Percentiles rank a stretch among this genome's conserved stretches.
Conservation (phyloP, 1,140 invertebrate species). For the Agrilus planipennis region DNA sequence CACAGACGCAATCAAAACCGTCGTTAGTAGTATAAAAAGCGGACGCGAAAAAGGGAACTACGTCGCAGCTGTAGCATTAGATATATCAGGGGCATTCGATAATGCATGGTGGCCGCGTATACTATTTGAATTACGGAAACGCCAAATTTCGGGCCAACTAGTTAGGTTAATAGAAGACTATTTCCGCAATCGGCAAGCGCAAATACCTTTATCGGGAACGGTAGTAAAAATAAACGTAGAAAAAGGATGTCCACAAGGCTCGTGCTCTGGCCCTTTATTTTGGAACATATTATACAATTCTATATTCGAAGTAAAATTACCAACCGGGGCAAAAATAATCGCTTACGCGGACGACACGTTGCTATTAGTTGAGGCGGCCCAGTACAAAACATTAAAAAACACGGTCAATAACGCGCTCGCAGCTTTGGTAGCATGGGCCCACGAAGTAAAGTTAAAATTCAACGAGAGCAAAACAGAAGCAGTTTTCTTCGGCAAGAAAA, state of each 20-base stretch:
- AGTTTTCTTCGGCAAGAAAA: background rate
- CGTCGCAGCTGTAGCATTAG: too few species aligned
- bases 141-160: too few species aligned
- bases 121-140: too few species aligned
- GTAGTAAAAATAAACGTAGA: slow-evolving; percentile 3
- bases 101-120: too few species aligned
- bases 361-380: background rate
- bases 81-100: too few species aligned
- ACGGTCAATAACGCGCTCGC: background rate
- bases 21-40: too few species aligned
- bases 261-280: slow-evolving; percentile 17
- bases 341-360: slow-evolving; percentile 4
- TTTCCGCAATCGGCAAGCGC: background rate
- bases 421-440: background rate
- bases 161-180: too few species aligned
- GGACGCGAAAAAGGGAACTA: too few species aligned
- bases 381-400: background rate
- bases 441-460: background rate
- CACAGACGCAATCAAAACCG: too few species aligned
- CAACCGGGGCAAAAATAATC: background rate
- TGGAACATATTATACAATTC: slow-evolving; percentile 22
- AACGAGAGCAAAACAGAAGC: background rate
- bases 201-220: background rate
- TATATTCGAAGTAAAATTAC: slow-evolving; percentile 5
- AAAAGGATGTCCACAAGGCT: slow-evolving; percentile 25